Conservation (phyloP, 2,888 invertebrate species). For the Slavum lentiscoides region DNA sequence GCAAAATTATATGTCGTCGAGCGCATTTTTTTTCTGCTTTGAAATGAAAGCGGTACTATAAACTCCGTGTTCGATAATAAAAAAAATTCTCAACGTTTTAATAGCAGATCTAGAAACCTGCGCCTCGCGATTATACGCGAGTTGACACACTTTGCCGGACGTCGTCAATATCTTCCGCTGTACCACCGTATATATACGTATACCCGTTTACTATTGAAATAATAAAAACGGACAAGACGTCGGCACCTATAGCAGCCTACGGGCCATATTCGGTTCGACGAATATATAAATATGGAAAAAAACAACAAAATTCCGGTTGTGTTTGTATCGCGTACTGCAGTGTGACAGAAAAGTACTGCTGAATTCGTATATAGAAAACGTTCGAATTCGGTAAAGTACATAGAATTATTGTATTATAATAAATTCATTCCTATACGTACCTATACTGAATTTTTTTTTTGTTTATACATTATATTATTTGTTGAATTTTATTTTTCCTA, state of each 20-base stretch:
- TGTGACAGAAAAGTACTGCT: neutral
- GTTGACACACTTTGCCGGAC: slow-evolving; percentile 31
- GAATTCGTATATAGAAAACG: neutral
- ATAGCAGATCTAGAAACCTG: slow-evolving; percentile 6
- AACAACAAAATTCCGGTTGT: neutral
- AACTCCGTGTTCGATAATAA: neutral
- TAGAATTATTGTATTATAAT: neutral
- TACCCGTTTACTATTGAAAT: slow-evolving; percentile 34
- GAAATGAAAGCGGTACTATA: neutral
- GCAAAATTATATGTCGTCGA: neutral
- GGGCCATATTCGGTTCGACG: neutral
- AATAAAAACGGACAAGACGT: slow-evolving; percentile 12
- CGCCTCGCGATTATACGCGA: neutral
- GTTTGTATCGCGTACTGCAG: neutral
- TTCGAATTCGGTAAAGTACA: neutral
- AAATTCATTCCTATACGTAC: neutral
- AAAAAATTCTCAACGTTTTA: neutral
- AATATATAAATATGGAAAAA: slow-evolving; percentile 6
- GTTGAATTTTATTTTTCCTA: neutral
- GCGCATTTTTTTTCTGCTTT: neutral
- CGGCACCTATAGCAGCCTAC: slow-evolving; percentile 9
- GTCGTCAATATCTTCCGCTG: slow-evolving; percentile 4
- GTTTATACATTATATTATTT: neutral
- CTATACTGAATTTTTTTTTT: neutral
- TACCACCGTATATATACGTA: neutral